Percentiles rank a stretch among this genome's conserved stretches.
Conservation (phyloP, 2,888 invertebrate species). For the Yponomeuta sedellus region DNA sequence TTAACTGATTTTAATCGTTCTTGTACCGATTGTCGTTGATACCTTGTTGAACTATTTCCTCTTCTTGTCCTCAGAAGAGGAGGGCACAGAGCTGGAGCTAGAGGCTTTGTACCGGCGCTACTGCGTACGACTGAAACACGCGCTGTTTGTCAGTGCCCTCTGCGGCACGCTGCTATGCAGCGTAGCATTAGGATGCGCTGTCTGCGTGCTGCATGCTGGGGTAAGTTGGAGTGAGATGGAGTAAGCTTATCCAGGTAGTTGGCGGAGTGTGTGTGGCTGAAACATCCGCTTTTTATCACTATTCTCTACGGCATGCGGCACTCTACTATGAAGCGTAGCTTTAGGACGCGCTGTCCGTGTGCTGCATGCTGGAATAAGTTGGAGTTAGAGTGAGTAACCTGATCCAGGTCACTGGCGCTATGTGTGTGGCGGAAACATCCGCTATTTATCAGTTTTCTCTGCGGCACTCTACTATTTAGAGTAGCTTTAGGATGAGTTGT, state of each 20-base stretch:
- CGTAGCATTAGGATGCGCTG: conserved; percentile 76
- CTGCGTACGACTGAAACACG: conserved; percentile 83
- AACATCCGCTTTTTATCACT: conserved; percentile 85
- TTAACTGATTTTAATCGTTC: too few species aligned
- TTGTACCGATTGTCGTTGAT: too few species aligned
- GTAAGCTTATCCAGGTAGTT: background rate
- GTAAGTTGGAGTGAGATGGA: background rate
- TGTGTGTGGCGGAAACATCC: conserved; percentile 84
- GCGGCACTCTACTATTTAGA: conserved; percentile 79
- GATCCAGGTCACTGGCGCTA: background rate
- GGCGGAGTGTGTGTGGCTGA: conserved; percentile 75
- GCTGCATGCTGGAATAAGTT: background rate
- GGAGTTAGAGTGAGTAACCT: background rate
- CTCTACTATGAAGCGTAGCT: background rate
- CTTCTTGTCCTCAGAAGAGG: conserved; percentile 65
- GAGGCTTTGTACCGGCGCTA: conserved; percentile 83
- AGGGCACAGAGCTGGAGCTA: conserved; percentile 77
- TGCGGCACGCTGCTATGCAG: conserved; percentile 80
- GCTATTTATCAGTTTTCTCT: conserved; percentile 83
- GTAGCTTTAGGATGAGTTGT: conserved; percentile 78
- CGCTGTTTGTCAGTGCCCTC: conserved; percentile 84
- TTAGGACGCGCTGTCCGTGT: background rate
- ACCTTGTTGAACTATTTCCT: too few species aligned
- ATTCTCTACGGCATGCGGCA: conserved; percentile 76
- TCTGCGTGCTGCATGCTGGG: conserved; percentile 71